A percentile compares a stretch with the other conserved stretches of the same genome.
phyloP scores from a whole-genome alignment of 2,797 vertebrate species.

The Pantherophis alleghaniensis region DNA sequence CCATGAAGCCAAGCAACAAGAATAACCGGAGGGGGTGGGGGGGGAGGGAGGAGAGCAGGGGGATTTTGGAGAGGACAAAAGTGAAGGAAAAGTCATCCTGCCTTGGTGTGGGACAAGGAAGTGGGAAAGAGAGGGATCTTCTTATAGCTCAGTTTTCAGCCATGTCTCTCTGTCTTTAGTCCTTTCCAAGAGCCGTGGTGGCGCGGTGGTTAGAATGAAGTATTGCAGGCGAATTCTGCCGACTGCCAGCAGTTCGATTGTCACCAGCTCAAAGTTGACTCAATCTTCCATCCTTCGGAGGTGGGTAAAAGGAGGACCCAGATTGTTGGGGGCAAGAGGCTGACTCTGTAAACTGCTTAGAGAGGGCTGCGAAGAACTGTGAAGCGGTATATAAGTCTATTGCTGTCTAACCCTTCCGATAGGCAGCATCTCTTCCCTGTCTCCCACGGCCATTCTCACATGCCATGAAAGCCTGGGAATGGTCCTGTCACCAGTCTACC shows the following conservation, averaged over 20 bases:
- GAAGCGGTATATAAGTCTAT: not conserved
- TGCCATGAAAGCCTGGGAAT: not conserved
- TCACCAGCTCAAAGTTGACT: not conserved
- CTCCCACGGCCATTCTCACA: not conserved
- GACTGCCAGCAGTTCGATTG: not conserved
- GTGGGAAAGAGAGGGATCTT: conserved; percentile 64
- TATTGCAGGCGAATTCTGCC: not conserved
- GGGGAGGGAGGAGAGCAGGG: no score
- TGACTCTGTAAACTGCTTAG: not conserved
- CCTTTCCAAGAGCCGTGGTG: not conserved
- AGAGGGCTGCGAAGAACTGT: not conserved
- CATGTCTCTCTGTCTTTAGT: conserved; percentile 24
- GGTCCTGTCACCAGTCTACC: not conserved
- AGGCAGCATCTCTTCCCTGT: not conserved
- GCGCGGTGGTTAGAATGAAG: not conserved
- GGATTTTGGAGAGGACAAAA: conserved; percentile 33
- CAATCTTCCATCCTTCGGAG: not conserved
- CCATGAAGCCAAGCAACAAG: not conserved
- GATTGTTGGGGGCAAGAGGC: not conserved
- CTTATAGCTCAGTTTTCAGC: conserved; percentile 45
- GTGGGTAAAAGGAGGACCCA: not conserved
- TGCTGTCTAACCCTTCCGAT: not conserved
- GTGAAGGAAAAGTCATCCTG: conserved; percentile 22
- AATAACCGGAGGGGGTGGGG: no score
- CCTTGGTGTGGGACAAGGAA: conserved; percentile 44